Evolutionary conservation across 2,888 invertebrate genomes (phyloP), one percentile per base, ranked within the genome.

Genomic region (Thymelicus sylvestris): DNA sequence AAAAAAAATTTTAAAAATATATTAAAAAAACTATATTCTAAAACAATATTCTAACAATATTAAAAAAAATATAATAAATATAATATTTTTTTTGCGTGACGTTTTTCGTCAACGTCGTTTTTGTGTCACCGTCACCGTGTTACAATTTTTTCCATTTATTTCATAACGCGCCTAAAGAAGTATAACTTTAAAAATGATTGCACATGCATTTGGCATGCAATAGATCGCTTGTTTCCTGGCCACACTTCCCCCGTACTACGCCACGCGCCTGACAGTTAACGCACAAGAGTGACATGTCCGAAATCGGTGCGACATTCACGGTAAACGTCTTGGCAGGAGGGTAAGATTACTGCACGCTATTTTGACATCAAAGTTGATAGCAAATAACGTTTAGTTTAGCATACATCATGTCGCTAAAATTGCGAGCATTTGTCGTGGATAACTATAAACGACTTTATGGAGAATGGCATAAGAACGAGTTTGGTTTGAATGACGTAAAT

Each of bases 301-400:
- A 91, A 92, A 92, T 92, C 92, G 87, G 86, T 82, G 88, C 86
- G 91, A 92, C 92, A 89, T 91, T 89, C 87, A 86, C 87, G 85
- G 82, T 84, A 85, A 88, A 88, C 87, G 86, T 87, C 88, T 87
- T 83, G 80, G 76, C 85, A 84, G 86, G 88, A 81, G 88, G 87
- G 85, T 83, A 82, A 76, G 77, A 75, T 80, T 69, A 73, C 41
- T 52, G 15, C 65, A 75, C 31, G 65, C 72, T 15, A 75, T 69
- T 72, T 71, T 75, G 59, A 55, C 70, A 52, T 66, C 52, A 71
- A 71, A n/a, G 6, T 15, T 12, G 13, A 31, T 62, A 8, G 66
- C 13, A 0, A 47, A 61, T 71, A 66, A n/a, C 52, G 71, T n/a
- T 12, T 19, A 66, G 24, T 70, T 70, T 70, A 15, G 65, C 59